phyloP scores from a whole-genome alignment of 1,140 invertebrate species.

The Lepidurus packardi region DNA sequence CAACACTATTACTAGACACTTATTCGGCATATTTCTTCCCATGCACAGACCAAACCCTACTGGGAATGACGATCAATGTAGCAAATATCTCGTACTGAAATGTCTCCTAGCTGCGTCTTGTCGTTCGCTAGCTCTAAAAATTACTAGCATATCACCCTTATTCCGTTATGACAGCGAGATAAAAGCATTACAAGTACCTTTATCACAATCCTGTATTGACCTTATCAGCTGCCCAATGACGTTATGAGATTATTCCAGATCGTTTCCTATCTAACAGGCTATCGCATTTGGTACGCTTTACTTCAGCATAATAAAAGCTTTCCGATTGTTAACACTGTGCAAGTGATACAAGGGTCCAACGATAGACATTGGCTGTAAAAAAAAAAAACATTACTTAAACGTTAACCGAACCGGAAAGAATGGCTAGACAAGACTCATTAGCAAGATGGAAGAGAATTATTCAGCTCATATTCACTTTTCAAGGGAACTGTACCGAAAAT shows the following conservation, averaged over 20 bases:
- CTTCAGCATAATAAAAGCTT: too few relatives aligned
- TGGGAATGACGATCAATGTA: background rate
- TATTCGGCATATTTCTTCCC: background rate
- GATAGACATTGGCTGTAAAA: too few relatives aligned
- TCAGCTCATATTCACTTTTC: too few relatives aligned
- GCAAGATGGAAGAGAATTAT: too few relatives aligned
- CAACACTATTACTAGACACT: background rate
- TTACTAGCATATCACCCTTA: background rate
- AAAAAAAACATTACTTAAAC: too few relatives aligned
- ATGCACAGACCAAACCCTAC: background rate
- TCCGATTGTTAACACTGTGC: too few relatives aligned
- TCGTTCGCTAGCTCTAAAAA: background rate
- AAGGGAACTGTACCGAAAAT: too few relatives aligned
- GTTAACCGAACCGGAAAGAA: too few relatives aligned
- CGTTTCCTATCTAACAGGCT: background rate
- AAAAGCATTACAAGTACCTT: background rate
- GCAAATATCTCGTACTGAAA: background rate
- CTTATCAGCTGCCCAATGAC: background rate
- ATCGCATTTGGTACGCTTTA: background rate
- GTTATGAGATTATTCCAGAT: background rate
- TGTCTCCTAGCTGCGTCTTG: background rate
- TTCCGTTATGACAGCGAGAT: background rate
- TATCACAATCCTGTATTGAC: background rate
- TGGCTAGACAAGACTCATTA: too few relatives aligned
- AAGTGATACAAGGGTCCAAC: too few relatives aligned